Conservation (phyloP, 1,140 invertebrate genomes). For the Neodiprion lecontei region DNA sequence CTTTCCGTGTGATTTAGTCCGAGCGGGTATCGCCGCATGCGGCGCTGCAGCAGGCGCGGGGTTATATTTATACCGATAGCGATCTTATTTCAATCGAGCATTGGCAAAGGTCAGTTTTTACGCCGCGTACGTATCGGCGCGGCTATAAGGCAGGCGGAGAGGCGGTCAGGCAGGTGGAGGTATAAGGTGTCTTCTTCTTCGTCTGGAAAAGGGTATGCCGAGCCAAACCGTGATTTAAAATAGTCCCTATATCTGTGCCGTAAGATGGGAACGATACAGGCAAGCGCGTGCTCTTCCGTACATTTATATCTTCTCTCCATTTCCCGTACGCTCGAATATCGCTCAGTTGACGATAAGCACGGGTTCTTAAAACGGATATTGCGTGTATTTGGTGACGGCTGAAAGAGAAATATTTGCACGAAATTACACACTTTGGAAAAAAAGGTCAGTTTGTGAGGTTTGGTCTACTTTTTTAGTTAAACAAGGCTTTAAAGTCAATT, state of each 20-base stretch:
- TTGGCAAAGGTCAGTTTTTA: constrained; percentile 7
- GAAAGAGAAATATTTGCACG: too few species aligned
- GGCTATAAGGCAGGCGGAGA: neutral
- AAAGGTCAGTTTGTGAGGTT: too few species aligned
- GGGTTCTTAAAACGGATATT: too few species aligned
- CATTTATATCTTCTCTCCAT: neutral
- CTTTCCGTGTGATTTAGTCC: neutral
- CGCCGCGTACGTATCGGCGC: neutral
- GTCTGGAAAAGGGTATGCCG: neutral
- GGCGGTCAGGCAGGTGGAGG: neutral
- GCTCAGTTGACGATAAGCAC: neutral
- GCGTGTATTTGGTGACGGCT: too few species aligned
- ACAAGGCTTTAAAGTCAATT: too few species aligned
- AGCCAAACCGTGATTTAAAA: constrained; percentile 3
- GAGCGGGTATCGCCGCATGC: neutral
- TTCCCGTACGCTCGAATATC: neutral
- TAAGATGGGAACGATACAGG: neutral
- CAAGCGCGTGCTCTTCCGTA: neutral
- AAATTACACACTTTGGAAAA: too few species aligned
- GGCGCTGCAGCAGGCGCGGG: neutral
- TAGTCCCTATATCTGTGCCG: neutral
- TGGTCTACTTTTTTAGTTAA: too few species aligned
- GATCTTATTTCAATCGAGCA: constrained; percentile 7
- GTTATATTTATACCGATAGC: neutral
- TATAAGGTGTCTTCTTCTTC: constrained; percentile 1